Evolutionary conservation across 2,113 vertebrate species (phyloP).

Genomic region (Pygoscelis adeliae): DNA sequence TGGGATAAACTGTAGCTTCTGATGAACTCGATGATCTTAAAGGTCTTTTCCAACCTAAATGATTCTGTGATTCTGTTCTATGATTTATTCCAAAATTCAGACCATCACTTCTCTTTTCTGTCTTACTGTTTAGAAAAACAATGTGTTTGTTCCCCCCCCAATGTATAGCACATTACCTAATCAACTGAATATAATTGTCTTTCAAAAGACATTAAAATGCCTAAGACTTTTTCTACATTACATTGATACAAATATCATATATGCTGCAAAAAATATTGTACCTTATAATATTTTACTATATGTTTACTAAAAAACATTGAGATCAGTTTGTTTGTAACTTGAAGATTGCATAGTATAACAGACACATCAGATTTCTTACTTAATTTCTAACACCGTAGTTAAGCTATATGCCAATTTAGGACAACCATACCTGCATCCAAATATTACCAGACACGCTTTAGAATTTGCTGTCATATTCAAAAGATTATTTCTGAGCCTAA

Average conservation of each 20-base stretch:
- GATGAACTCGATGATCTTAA: not conserved
- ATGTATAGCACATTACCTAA: not conserved
- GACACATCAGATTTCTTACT: not conserved
- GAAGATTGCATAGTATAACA: not conserved
- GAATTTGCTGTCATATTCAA: not conserved
- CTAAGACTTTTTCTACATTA: not conserved
- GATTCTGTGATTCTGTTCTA: not conserved
- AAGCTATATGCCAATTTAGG: not conserved
- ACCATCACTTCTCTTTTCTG: not conserved
- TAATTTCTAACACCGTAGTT: not conserved
- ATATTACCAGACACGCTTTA: not conserved
- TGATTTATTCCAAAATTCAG: not conserved
- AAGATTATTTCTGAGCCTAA: slow-evolving; percentile 3
- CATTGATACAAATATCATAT: not conserved
- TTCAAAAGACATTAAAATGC: not conserved
- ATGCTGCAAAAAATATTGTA: not conserved
- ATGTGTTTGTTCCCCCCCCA: not conserved
- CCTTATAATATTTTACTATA: not conserved
- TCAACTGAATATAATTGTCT: not conserved
- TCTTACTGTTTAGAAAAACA: not conserved
- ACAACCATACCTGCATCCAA: not conserved
- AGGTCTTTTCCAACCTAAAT: not conserved
- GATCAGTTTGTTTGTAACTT: not conserved
- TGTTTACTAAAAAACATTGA: not conserved
- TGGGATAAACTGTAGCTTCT: not conserved